phyloP scores from a whole-genome alignment of 35 echinoderm and acorn worm genomes.

The Holothuria glaberrima region DNA sequence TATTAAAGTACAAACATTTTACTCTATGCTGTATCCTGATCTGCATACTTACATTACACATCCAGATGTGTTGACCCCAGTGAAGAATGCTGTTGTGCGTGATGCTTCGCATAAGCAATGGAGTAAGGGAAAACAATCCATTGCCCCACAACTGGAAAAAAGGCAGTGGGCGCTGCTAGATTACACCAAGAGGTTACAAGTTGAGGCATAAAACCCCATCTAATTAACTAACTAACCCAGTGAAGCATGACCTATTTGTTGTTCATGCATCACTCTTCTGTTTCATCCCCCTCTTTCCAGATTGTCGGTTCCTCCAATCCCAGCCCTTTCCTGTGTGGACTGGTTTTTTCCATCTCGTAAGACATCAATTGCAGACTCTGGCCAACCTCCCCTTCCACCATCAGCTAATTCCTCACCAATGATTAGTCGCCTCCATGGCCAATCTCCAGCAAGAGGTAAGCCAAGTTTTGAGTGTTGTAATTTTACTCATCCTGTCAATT shows the following conservation, averaged over 20 bases:
- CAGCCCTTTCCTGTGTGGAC: conserved; percentile 90
- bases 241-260: not conserved
- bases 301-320: conserved; percentile 83
- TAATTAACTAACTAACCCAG: too few species aligned
- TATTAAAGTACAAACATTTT: too few species aligned
- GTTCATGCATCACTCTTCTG: not conserved
- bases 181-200: too few species aligned
- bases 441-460: conserved; percentile 74
- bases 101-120: too few species aligned
- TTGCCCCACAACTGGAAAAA: too few species aligned
- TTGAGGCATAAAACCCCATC: too few species aligned
- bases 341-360: conserved; percentile 87
- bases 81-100: not conserved
- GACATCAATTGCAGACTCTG: conserved; percentile 55
- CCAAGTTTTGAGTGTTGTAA: too few species aligned
- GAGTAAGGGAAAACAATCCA: too few species aligned
- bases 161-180: too few species aligned
- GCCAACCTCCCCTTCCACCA: conserved; percentile 80
- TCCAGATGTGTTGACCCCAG: not conserved
- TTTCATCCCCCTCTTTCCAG: conserved; percentile 22
- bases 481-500: too few species aligned
- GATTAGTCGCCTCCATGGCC: conserved; percentile 91
- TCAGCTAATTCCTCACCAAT: conserved; percentile 78
- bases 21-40: too few species aligned
- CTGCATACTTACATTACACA: too few species aligned